Evolutionary conservation across 2,113 vertebrate species (phyloP).

Genomic region (Zosterops pallidus): DNA sequence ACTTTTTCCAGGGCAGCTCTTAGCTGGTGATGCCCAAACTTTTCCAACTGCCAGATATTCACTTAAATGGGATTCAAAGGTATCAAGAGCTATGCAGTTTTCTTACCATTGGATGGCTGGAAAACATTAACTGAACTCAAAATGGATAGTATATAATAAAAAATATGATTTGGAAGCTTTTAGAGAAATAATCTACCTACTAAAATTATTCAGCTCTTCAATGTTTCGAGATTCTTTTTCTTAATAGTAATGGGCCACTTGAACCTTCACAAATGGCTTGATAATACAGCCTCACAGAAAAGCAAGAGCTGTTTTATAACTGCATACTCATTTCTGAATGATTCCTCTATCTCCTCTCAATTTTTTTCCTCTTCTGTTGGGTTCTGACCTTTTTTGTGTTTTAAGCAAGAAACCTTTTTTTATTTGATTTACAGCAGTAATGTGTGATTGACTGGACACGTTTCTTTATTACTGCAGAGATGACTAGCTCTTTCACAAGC

Average conservation of each 20-base stretch:
- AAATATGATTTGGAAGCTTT: not conserved
- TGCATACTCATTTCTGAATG: not conserved
- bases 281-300: not conserved
- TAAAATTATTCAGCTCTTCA: not conserved
- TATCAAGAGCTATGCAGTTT: not conserved
- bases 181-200: not conserved
- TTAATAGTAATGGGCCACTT: not conserved
- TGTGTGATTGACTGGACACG: not conserved
- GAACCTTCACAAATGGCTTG: not conserved
- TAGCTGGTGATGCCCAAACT: not conserved
- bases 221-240: not conserved
- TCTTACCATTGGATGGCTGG: not conserved
- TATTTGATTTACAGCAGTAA: not conserved
- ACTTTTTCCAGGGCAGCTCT: not conserved
- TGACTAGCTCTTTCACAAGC: not conserved
- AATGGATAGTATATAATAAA: not conserved
- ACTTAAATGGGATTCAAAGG: not conserved
- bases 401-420: not conserved
- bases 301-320: not conserved
- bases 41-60: not conserved
- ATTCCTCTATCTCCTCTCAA: not conserved
- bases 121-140: not conserved
- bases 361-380: not conserved
- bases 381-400: not conserved
- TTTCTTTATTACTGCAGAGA: not conserved